A percentile compares a stretch with the other conserved stretches of the same genome.
phyloP scores from a whole-genome alignment of 2,888 invertebrate species.

The Sphaerophoria taeniata region DNA sequence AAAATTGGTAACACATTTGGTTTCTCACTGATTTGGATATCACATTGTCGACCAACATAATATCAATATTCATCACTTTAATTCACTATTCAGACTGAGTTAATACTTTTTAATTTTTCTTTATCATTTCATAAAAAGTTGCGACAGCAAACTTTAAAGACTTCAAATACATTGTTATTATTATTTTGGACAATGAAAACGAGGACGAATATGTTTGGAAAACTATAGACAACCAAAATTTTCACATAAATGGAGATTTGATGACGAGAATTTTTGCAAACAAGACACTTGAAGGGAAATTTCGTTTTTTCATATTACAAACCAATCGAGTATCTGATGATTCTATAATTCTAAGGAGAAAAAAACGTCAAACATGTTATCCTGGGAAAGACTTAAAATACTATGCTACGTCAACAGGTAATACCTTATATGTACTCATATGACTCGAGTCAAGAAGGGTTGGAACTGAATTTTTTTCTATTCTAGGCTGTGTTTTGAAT shows the following conservation, averaged over 20 bases:
- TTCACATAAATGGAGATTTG: constrained; percentile 35
- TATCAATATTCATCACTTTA: neutral
- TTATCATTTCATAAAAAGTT: constrained; percentile 23
- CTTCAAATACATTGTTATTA: constrained; percentile 45
- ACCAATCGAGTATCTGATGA: constrained; percentile 30
- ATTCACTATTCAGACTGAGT: neutral
- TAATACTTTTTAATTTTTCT: neutral
- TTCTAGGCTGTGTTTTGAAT: constrained; percentile 24
- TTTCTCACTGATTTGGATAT: no score
- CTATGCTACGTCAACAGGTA: constrained; percentile 50
- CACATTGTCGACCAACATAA: no score
- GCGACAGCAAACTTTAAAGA: neutral
- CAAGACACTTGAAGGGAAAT: constrained; percentile 14
- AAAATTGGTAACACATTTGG: no score
- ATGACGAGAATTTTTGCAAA: constrained; percentile 14
- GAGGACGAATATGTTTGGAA: constrained; percentile 34
- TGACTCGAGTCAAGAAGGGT: no score
- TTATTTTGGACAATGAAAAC: constrained; percentile 55
- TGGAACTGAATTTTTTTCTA: no score
- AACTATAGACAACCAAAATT: constrained; percentile 22
- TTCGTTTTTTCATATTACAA: constrained; percentile 51
- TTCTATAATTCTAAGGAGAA: neutral
- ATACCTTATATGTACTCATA: neutral
- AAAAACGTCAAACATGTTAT: neutral
- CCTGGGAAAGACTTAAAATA: constrained; percentile 21